These are phyloP conservation scores for Malurus leucopterus DNA, from an alignment of 2,797 vertebrate species.

Conservation along the genomic window DNA sequence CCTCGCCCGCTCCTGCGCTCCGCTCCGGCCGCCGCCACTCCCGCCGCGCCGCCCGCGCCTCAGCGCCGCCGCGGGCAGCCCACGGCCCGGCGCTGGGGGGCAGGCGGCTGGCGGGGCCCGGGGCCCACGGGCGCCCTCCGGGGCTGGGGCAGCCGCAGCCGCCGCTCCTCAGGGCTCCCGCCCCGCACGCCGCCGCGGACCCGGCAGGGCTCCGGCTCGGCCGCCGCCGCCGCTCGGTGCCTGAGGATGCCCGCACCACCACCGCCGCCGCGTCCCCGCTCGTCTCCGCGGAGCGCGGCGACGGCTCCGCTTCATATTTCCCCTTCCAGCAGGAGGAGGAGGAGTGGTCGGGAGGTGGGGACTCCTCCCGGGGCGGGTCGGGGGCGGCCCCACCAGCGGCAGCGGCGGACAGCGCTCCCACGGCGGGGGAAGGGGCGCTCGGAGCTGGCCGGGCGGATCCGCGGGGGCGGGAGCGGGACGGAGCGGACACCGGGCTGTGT, in stretches of 20 bases:
- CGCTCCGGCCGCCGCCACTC: not conserved
- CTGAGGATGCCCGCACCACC: not conserved
- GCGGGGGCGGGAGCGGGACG: not conserved
- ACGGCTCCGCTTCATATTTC: constrained; percentile 72
- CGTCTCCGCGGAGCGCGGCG: not conserved
- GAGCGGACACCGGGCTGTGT: fast-evolving
- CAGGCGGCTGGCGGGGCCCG: not conserved
- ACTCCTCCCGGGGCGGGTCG: not conserved
- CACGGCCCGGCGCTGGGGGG: not conserved
- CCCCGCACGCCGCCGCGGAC: not conserved
- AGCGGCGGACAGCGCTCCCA: not conserved
- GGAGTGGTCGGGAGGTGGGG: constrained; percentile 12
- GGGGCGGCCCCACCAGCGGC: not conserved
- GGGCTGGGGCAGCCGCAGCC: not conserved
- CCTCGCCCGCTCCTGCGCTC: not conserved
- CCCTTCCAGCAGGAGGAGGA: constrained; percentile 28
- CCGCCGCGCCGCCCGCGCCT: constrained; percentile 20
- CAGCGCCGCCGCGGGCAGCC: constrained; percentile 8
- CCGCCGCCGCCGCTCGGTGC: not conserved
- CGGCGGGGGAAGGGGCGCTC: not conserved
- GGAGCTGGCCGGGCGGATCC: fast-evolving
- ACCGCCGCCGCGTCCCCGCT: fast-evolving
- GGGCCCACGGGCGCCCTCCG: not conserved
- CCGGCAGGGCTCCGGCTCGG: not conserved
- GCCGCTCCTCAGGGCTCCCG: not conserved